Evolutionary conservation across 2,888 invertebrate species (phyloP).

Genomic region (Melitaea athalia): DNA sequence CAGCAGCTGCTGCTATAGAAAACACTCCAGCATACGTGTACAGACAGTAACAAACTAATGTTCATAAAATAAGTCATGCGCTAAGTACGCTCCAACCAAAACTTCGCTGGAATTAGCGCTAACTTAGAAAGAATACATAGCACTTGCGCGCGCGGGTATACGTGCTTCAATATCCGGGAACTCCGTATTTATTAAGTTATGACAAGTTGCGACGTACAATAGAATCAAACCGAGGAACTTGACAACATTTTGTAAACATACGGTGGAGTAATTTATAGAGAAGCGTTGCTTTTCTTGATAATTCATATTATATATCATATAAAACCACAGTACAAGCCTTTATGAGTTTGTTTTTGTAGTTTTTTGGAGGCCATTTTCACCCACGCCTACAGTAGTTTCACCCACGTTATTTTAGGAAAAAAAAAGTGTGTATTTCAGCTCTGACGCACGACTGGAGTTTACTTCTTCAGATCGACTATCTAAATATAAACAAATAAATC

Average conservation of each 20-base stretch:
- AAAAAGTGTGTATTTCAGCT: no score
- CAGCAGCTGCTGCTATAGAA: neutral
- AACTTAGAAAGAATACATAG: conserved; percentile 29
- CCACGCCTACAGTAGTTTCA: no score
- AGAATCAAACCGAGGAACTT: conserved; percentile 43
- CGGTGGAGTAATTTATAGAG: conserved; percentile 1
- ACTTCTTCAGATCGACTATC: no score
- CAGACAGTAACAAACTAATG: neutral
- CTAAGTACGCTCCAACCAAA: conserved; percentile 3
- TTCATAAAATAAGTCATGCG: conserved; percentile 2
- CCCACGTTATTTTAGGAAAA: no score
- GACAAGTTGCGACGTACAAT: conserved; percentile 45
- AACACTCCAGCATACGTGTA: neutral
- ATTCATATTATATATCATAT: no score
- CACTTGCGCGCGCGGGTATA: conserved; percentile 21
- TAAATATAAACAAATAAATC: no score
- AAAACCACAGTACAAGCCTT: no score
- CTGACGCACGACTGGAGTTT: no score
- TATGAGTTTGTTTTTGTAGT: no score
- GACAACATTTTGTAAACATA: conserved; percentile 30
- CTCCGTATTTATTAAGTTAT: conserved; percentile 47
- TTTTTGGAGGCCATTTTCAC: no score
- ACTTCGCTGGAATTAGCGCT: conserved; percentile 10
- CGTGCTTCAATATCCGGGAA: conserved; percentile 41
- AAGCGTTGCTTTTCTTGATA: neutral